Percentiles rank a stretch among this genome's conserved stretches.
phyloP scores from a whole-genome alignment of 2,888 invertebrate species.

The Drosophila hamatofila region DNA sequence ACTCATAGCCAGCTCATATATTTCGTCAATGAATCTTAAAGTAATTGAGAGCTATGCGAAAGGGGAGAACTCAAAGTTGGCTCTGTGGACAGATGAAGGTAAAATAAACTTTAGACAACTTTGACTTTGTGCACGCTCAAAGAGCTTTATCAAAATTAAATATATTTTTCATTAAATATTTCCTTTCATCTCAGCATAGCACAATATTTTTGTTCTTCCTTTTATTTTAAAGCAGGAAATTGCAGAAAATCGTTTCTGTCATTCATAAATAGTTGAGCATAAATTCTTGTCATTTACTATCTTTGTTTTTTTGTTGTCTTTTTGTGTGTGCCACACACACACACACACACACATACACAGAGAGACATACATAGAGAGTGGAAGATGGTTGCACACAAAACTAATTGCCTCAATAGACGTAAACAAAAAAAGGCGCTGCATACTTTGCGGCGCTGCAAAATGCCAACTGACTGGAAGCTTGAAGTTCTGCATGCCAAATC shows the following conservation, averaged over 20 bases:
- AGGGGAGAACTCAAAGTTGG: too few species aligned
- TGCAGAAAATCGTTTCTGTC: slow-evolving; percentile 25
- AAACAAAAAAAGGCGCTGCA: slow-evolving; percentile 56
- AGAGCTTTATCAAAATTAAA: not conserved
- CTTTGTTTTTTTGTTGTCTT: not conserved
- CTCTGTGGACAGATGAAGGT: not conserved
- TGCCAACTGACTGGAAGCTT: slow-evolving; percentile 37
- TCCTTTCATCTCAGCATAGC: not conserved
- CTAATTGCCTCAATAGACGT: slow-evolving; percentile 70
- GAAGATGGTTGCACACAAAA: slow-evolving; percentile 52
- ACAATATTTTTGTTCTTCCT: not conserved
- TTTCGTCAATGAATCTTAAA: not conserved
- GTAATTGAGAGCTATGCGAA: too few species aligned
- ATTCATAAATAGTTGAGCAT: slow-evolving; percentile 48
- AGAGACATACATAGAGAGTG: not conserved
- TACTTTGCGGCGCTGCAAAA: slow-evolving; percentile 53
- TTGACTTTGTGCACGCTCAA: not conserved
- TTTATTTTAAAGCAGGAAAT: slow-evolving; percentile 30
- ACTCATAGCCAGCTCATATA: not conserved
- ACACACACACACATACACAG: not conserved
- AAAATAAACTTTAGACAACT: not conserved
- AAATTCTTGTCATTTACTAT: slow-evolving; percentile 24
- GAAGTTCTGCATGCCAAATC: slow-evolving; percentile 60
- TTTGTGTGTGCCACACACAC: not conserved
- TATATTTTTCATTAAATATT: not conserved